Percentiles rank a stretch among this genome's conserved stretches.
Conservation (phyloP, 2,888 invertebrate genomes). For the Andrena fulva region DNA sequence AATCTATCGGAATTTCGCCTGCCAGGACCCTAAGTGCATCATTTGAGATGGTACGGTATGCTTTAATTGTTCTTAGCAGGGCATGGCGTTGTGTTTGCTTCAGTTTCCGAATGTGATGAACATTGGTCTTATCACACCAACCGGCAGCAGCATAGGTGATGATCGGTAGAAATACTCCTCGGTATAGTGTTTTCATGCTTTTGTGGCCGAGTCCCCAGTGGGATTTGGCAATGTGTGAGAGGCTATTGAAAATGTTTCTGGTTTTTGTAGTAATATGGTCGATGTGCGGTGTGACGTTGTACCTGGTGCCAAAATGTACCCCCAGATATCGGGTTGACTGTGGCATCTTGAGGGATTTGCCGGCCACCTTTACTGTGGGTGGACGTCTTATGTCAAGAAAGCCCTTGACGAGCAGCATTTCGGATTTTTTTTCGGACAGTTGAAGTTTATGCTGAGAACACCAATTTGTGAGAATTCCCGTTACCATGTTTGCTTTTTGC, state of each 20-base stretch:
- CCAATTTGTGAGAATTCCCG: too few relatives aligned
- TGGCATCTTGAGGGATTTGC: neutral
- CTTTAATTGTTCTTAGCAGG: neutral
- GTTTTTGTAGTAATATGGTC: conserved; percentile 5
- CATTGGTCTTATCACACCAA: conserved; percentile 26
- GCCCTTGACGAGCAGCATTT: conserved; percentile 32
- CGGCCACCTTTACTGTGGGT: conserved; percentile 13
- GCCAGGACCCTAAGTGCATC: neutral
- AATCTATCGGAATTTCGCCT: neutral
- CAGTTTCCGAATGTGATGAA: neutral
- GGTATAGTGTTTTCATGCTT: conserved; percentile 36
- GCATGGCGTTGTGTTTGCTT: neutral
- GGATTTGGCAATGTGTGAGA: conserved; percentile 17
- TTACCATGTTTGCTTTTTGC: too few relatives aligned
- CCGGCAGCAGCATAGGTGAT: conserved; percentile 42
- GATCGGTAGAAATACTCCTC: conserved; percentile 36
- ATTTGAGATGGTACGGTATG: neutral
- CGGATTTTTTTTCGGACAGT: conserved; percentile 28
- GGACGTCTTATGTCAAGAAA: neutral
- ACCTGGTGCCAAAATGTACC: conserved; percentile 13
- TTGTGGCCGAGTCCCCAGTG: conserved; percentile 47
- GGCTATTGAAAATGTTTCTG: neutral
- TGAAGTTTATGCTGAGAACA: conserved; percentile 16
- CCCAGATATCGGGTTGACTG: conserved; percentile 35
- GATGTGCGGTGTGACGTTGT: conserved; percentile 34